Conservation (phyloP, 2,113 vertebrate genomes). For the Desmodus rotundus region DNA sequence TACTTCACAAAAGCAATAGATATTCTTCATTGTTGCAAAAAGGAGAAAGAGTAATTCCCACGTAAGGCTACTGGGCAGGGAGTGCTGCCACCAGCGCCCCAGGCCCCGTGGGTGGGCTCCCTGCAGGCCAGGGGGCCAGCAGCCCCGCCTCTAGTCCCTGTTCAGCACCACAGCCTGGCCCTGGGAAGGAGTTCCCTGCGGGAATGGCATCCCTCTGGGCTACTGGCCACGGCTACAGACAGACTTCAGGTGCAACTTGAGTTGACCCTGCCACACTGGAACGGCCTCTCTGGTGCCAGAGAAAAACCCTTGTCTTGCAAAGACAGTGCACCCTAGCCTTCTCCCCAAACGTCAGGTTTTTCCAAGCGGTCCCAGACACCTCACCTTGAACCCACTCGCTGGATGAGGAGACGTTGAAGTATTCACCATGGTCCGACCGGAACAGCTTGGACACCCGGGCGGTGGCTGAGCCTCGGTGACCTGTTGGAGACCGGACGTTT, state of each 20-base stretch:
- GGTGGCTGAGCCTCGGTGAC: constrained; percentile 88
- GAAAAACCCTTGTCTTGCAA: not conserved
- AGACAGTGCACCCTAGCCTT: fast-evolving
- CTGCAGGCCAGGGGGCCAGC: fast-evolving
- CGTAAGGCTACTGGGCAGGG: fast-evolving
- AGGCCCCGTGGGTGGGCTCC: fast-evolving
- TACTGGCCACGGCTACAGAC: not conserved
- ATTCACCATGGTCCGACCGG: constrained; percentile 85
- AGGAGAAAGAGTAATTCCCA: not conserved
- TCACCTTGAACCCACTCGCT: constrained; percentile 98
- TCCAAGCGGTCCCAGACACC: not conserved
- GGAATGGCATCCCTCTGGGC: not conserved
- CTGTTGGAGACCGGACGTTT: constrained; percentile 73
- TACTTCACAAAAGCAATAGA: not conserved
- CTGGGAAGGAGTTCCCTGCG: fast-evolving
- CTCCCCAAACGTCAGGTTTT: fast-evolving
- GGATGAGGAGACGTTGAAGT: constrained; percentile 87
- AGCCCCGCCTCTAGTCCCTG: fast-evolving
- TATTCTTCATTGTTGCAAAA: not conserved
- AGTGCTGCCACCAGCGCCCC: fast-evolving
- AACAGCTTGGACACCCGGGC: constrained; percentile 88
- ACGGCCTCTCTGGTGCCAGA: fast-evolving
- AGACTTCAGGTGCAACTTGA: not conserved
- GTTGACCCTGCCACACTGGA: not conserved
- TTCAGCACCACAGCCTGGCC: fast-evolving